Conservation (phyloP, 2,888 invertebrate genomes). For the Drosophila hamatofila region DNA sequence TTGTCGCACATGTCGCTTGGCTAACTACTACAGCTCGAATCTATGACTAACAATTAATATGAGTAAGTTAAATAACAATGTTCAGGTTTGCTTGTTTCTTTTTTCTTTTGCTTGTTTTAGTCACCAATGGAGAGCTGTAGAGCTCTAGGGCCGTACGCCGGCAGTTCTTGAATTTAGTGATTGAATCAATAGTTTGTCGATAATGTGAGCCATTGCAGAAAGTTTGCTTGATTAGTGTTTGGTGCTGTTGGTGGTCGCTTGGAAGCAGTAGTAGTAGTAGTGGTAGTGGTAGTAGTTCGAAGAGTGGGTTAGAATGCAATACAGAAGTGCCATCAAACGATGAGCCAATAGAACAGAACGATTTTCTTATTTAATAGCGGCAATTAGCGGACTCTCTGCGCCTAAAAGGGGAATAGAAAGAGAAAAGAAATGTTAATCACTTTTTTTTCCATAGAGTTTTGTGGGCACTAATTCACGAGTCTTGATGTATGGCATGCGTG, state of each 20-base stretch:
- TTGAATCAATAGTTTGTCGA: slow-evolving; percentile 31
- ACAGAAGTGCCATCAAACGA: slow-evolving; percentile 72
- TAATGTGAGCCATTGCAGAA: slow-evolving; percentile 48
- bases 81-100: slow-evolving; percentile 1
- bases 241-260: slow-evolving; percentile 69
- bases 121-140: slow-evolving; percentile 41
- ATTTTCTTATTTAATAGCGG: slow-evolving; percentile 76
- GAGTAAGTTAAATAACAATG: slow-evolving; percentile 33
- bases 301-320: slow-evolving; percentile 74
- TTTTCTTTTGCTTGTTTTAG: slow-evolving; percentile 15
- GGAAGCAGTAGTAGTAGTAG: slow-evolving; percentile 47
- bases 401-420: slow-evolving; percentile 66
- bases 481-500: slow-evolving; percentile 83
- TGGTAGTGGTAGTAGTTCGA: slow-evolving; percentile 29
- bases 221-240: slow-evolving; percentile 61
- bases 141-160: slow-evolving; percentile 24
- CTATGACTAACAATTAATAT: slow-evolving; percentile 39
- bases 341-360: slow-evolving; percentile 57
- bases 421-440: slow-evolving; percentile 73
- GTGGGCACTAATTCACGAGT: slow-evolving; percentile 84
- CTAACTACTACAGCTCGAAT: slow-evolving; percentile 38
- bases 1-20: slow-evolving; percentile 33
- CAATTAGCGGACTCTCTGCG: slow-evolving; percentile 80
- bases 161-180: slow-evolving; percentile 33
- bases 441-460: slow-evolving; percentile 79